These are phyloP conservation scores for Gisinianus flammeolus DNA, from an alignment of 2,888 invertebrate genomes.

Conservation along the genomic window DNA sequence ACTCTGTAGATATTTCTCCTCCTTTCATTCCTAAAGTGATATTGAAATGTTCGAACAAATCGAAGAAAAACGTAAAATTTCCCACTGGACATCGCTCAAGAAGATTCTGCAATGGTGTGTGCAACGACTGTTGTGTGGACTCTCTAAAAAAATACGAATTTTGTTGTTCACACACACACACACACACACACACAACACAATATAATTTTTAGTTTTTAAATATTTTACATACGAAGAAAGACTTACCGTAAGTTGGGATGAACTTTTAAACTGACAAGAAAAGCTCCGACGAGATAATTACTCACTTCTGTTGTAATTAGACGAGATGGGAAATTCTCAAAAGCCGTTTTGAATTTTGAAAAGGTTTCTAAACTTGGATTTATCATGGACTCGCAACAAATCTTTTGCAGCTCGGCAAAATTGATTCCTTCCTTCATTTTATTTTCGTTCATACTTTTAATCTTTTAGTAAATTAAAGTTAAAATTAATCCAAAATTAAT, in stretches of 20 bases:
- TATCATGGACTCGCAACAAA: conserved; percentile 6
- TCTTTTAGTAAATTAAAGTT: neutral
- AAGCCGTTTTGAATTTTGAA: neutral
- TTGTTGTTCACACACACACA: no score
- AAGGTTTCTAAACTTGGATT: neutral
- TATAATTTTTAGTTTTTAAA: no score
- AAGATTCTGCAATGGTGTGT: conserved; percentile 36
- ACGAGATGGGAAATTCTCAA: neutral
- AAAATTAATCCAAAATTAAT: no score
- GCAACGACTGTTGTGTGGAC: conserved; percentile 23
- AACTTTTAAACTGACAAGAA: neutral
- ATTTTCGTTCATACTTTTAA: no score
- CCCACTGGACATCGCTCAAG: conserved; percentile 26
- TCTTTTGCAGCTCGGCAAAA: neutral
- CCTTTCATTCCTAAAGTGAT: conserved; percentile 37
- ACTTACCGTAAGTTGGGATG: conserved; percentile 3
- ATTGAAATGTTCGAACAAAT: conserved; percentile 49
- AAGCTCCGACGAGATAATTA: neutral
- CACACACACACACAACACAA: no score
- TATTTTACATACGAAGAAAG: neutral
- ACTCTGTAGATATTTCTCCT: conserved; percentile 27
- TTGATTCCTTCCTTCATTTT: neutral
- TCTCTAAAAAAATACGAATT: conserved; percentile 38
- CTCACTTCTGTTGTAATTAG: neutral
- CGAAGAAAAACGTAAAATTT: conserved; percentile 46